These are phyloP conservation scores for Epizoanthus scotinus DNA, from an alignment of 92 coral and sea anemone genomes.

Conservation along the genomic window DNA sequence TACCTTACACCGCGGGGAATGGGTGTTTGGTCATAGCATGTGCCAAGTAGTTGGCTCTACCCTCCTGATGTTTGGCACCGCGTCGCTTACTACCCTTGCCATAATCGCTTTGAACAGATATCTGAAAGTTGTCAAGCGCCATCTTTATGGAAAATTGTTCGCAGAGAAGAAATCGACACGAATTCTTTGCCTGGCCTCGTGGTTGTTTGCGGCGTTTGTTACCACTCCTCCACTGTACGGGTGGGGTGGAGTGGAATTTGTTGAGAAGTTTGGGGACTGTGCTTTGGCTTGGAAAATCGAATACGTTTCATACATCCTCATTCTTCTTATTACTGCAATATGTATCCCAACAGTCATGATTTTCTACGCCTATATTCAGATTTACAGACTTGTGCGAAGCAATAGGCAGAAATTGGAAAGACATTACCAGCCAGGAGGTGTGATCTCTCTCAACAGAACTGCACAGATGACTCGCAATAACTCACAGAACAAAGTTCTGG, in stretches of 20 bases:
- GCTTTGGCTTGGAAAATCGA: slow-evolving; percentile 60
- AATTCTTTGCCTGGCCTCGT: slow-evolving; percentile 38
- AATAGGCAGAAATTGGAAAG: slow-evolving; percentile 31
- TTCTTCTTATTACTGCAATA: slow-evolving; percentile 49
- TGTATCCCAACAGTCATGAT: slow-evolving; percentile 56
- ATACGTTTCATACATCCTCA: slow-evolving; percentile 53
- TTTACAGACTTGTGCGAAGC: slow-evolving; percentile 71
- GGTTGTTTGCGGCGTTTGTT: slow-evolving; percentile 60
- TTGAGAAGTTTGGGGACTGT: slow-evolving; percentile 56
- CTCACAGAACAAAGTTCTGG: slow-evolving; percentile 50
- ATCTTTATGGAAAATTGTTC: slow-evolving; percentile 51
- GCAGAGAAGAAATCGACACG: slow-evolving; percentile 47
- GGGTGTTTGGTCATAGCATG: slow-evolving; percentile 61
- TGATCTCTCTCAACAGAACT: background rate
- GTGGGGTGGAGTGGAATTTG: slow-evolving; percentile 69
- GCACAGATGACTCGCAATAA: slow-evolving; percentile 46
- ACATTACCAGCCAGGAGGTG: slow-evolving; percentile 17
- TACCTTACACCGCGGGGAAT: slow-evolving; percentile 59
- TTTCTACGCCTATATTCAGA: slow-evolving; percentile 70
- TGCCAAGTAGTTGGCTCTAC: slow-evolving; percentile 59
- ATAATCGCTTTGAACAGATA: slow-evolving; percentile 70
- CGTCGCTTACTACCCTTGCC: slow-evolving; percentile 71
- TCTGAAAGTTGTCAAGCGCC: slow-evolving; percentile 61
- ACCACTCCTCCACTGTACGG: slow-evolving; percentile 77
- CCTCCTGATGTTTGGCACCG: slow-evolving; percentile 67